Conservation (phyloP, 2,888 invertebrate genomes). For the Exocentrus adspersus region DNA sequence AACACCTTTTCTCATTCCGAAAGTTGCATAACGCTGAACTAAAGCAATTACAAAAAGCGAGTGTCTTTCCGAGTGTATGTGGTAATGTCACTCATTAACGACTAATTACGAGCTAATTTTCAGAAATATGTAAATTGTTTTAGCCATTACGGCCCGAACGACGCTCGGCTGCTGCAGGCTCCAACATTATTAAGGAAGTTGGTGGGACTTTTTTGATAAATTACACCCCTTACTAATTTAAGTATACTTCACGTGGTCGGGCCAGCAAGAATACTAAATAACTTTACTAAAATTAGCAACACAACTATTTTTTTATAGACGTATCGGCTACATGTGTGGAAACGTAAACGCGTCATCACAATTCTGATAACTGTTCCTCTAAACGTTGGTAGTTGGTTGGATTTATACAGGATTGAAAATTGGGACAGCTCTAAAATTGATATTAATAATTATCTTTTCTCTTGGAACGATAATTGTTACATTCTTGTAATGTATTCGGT, state of each 20-base stretch:
- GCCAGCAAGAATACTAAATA: neutral
- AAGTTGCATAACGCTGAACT: constrained; percentile 15
- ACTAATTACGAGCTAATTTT: constrained; percentile 20
- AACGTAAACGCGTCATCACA: too few species aligned
- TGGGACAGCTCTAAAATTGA: too few species aligned
- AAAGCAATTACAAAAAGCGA: constrained; percentile 26
- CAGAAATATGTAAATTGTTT: constrained; percentile 24
- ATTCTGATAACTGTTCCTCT: too few species aligned
- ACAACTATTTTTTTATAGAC: too few species aligned
- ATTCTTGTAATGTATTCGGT: too few species aligned
- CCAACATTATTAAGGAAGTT: constrained; percentile 22
- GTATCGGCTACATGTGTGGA: too few species aligned
- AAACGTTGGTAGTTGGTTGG: too few species aligned
- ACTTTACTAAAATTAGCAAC: neutral
- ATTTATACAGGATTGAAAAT: too few species aligned
- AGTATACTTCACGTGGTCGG: neutral
- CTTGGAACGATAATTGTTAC: too few species aligned
- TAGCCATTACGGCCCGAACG: constrained; percentile 9
- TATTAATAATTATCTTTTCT: too few species aligned
- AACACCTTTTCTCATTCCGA: neutral
- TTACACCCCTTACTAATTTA: neutral
- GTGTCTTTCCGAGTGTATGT: constrained; percentile 25
- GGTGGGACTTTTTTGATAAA: constrained; percentile 16
- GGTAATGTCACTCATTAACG: constrained; percentile 19
- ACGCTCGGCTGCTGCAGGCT: neutral